Percentiles rank a stretch among this genome's conserved stretches.
Evolutionary conservation across 2,797 vertebrate genomes (phyloP).

Genomic region (Ibycter americanus): DNA sequence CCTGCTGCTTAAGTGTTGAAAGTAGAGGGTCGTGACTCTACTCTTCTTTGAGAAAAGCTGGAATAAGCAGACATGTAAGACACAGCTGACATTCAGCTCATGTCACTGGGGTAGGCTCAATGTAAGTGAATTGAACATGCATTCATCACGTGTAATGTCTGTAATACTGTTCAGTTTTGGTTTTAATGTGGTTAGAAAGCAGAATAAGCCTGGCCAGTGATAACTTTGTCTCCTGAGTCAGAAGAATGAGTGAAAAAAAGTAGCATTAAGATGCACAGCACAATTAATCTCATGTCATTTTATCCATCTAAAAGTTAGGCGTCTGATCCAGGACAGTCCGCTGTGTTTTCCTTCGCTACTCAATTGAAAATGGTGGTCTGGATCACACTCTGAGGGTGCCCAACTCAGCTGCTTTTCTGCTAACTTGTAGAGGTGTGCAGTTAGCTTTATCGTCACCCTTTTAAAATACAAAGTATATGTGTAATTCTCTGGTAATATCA

Average conservation of each 20-base stretch:
- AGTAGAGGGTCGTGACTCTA: neutral
- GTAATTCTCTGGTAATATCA: neutral
- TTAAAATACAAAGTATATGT: neutral
- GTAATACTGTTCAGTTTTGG: neutral
- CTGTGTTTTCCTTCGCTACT: neutral
- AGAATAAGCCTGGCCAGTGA: neutral
- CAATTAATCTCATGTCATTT: neutral
- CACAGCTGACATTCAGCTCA: neutral
- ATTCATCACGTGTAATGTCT: rapidly evolving
- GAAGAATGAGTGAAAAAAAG: neutral
- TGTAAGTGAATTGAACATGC: neutral
- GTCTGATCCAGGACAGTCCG: neutral
- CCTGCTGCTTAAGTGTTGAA: neutral
- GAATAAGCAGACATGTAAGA: neutral
- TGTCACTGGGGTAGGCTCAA: neutral
- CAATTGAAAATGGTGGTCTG: neutral
- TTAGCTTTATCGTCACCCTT: neutral
- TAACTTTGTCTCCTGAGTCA: neutral
- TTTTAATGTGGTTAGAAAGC: neutral
- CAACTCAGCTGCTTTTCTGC: neutral
- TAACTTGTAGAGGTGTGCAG: neutral
- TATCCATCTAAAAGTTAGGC: neutral
- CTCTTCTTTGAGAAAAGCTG: neutral
- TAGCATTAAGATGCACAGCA: neutral
- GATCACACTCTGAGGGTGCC: neutral